phyloP scores from a whole-genome alignment of 2,888 invertebrate species.

The Andrena fulva region DNA sequence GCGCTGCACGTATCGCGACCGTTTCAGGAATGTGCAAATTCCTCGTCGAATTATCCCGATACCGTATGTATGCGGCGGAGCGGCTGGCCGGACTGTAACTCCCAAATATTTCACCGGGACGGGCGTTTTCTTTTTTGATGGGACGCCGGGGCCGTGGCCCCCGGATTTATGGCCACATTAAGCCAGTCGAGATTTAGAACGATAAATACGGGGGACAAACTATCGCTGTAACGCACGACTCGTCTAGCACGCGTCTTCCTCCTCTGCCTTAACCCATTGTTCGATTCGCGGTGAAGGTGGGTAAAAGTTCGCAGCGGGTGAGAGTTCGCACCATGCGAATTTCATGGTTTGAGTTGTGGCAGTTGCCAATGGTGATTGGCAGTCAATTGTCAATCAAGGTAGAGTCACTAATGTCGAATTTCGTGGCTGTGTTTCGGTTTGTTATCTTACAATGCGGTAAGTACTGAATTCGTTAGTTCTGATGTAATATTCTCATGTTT shows the following conservation, averaged over 20 bases:
- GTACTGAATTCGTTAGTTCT: too few species aligned
- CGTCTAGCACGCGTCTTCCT: slow-evolving; percentile 22
- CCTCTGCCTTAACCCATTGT: slow-evolving; percentile 30
- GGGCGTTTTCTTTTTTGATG: slow-evolving; percentile 52
- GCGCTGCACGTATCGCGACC: slow-evolving; percentile 2
- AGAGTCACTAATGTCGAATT: too few species aligned
- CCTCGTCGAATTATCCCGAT: slow-evolving; percentile 44
- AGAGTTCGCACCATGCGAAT: too few species aligned
- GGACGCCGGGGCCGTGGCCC: slow-evolving; percentile 36
- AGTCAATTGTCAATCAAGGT: too few species aligned
- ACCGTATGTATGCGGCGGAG: neutral
- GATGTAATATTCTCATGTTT: too few species aligned
- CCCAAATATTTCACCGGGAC: slow-evolving; percentile 45
- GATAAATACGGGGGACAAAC: slow-evolving; percentile 58
- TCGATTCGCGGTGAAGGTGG: neutral
- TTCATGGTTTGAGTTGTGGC: too few species aligned
- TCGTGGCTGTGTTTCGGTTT: too few species aligned
- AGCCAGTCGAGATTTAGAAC: slow-evolving; percentile 52
- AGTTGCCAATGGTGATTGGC: too few species aligned
- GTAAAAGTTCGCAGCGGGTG: too few species aligned
- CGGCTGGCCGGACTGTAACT: slow-evolving; percentile 9
- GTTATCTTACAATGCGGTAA: too few species aligned
- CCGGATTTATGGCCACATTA: slow-evolving; percentile 50
- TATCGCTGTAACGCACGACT: slow-evolving; percentile 36
- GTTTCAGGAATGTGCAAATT: slow-evolving; percentile 50